phyloP scores from a whole-genome alignment of 23 tunicate genomes.

The Trididemnum miniatum region DNA sequence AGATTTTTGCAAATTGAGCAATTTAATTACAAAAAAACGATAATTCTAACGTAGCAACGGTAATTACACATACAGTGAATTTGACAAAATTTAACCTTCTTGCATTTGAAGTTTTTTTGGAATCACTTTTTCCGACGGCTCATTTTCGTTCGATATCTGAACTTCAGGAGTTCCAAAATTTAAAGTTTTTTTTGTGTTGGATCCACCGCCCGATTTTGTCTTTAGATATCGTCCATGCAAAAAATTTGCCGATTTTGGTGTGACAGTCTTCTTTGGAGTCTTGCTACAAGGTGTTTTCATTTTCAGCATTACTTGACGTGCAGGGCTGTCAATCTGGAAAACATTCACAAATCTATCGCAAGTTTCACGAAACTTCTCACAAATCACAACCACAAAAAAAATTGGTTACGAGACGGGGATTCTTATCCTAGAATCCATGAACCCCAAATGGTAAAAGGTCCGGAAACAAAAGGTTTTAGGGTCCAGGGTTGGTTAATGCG shows the following conservation, averaged over 20 bases:
- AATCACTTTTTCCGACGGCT: background rate
- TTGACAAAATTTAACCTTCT: background rate
- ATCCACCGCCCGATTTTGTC: background rate
- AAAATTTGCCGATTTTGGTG: conserved; percentile 60
- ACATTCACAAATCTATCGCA: too few relatives aligned
- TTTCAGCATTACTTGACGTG: conserved; percentile 7
- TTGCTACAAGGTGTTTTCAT: conserved; percentile 32
- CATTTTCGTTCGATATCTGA: background rate
- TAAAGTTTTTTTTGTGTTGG: background rate
- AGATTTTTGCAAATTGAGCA: background rate
- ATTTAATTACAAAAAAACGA: background rate
- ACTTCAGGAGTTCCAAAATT: background rate
- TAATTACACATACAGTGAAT: too few relatives aligned
- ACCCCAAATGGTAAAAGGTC: too few relatives aligned
- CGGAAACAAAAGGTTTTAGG: too few relatives aligned
- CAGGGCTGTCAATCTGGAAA: conserved; percentile 75
- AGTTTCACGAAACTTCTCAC: too few relatives aligned
- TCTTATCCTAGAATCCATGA: too few relatives aligned
- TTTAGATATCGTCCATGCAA: conserved; percentile 54
- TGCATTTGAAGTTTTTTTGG: background rate
- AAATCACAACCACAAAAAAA: too few relatives aligned
- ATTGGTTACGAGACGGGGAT: too few relatives aligned
- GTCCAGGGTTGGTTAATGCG: too few relatives aligned
- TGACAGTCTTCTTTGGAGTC: conserved; percentile 28
- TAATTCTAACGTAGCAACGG: too few relatives aligned